phyloP scores from a whole-genome alignment of 1,140 invertebrate genomes.

The Nasonia vitripennis region DNA sequence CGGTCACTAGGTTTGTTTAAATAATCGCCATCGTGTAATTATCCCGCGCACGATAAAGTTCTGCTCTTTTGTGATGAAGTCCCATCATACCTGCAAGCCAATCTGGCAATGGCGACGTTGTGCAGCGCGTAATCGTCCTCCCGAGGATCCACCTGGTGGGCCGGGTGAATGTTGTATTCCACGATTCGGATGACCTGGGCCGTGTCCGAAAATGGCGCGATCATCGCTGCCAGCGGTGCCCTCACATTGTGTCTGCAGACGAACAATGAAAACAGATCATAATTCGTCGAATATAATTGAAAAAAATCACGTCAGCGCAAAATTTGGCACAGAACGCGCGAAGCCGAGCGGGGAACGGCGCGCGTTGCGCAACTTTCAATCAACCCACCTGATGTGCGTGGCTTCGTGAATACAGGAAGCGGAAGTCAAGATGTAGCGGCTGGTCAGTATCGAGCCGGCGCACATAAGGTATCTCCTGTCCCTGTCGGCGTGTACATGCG shows the following conservation, averaged over 20 bases:
- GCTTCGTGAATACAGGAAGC: slow-evolving; percentile 60
- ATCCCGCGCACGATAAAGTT: too few relatives aligned
- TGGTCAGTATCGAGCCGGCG: slow-evolving; percentile 58
- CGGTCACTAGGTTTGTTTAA: too few relatives aligned
- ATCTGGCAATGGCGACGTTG: slow-evolving; percentile 56
- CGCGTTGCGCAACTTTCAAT: background rate
- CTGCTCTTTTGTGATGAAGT: background rate
- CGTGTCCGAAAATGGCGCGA: slow-evolving; percentile 50
- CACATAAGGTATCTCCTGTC: slow-evolving; percentile 59
- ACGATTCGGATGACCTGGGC: slow-evolving; percentile 56
- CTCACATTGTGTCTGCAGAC: slow-evolving; percentile 56
- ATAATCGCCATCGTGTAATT: background rate
- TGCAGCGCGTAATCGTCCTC: slow-evolving; percentile 42
- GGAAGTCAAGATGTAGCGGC: slow-evolving; percentile 60
- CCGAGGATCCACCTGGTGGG: slow-evolving; percentile 47
- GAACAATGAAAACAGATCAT: background rate
- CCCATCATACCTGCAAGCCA: slow-evolving; percentile 55
- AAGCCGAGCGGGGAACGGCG: slow-evolving; percentile 4
- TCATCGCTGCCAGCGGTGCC: slow-evolving; percentile 53
- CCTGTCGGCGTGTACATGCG: slow-evolving; percentile 39
- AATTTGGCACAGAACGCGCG: background rate
- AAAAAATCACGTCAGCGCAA: too few relatives aligned
- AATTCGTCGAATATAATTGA: too few relatives aligned
- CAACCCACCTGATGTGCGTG: slow-evolving; percentile 56
- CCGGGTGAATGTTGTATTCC: slow-evolving; percentile 55